These are phyloP conservation scores for Serranus cabrilla DNA, from an alignment of 2,797 vertebrate species.

Conservation along the genomic window DNA sequence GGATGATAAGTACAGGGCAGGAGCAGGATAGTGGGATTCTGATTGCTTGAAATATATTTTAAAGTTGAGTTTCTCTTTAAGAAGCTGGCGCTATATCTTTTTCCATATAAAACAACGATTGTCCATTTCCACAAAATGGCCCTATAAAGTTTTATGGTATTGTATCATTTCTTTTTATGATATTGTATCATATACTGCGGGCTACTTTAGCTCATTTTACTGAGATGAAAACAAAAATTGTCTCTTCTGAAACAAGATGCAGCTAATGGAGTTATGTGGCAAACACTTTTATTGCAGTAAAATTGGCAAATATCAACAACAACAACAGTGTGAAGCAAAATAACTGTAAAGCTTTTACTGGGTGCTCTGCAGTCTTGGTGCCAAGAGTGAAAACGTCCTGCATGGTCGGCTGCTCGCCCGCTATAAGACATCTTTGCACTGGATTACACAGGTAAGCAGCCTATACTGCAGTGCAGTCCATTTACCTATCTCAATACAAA, in stretches of 20 bases:
- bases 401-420: neutral
- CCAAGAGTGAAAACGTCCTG: neutral
- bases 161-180: slow-evolving; percentile 66
- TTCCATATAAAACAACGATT: slow-evolving; percentile 54
- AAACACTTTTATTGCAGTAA: slow-evolving; percentile 37
- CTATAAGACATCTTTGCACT: no score
- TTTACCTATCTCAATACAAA: no score
- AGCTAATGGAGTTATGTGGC: slow-evolving; percentile 30
- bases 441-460: no score
- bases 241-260: slow-evolving; percentile 32
- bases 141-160: slow-evolving; percentile 67
- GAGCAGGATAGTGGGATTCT: slow-evolving; percentile 18
- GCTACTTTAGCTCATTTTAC: slow-evolving; percentile 54
- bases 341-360: slow-evolving; percentile 1
- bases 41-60: slow-evolving; percentile 44
- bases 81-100: slow-evolving; percentile 38
- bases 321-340: neutral
- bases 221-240: slow-evolving; percentile 59
- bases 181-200: slow-evolving; percentile 47
- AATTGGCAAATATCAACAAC: slow-evolving; percentile 8
- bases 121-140: slow-evolving; percentile 60
- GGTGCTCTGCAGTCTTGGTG: neutral
- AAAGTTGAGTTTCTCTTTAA: slow-evolving; percentile 45
- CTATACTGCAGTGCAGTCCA: no score
- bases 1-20: slow-evolving; percentile 42